Conservation (phyloP, 2,113 vertebrate species). For the Ceyx cyanopectus region DNA sequence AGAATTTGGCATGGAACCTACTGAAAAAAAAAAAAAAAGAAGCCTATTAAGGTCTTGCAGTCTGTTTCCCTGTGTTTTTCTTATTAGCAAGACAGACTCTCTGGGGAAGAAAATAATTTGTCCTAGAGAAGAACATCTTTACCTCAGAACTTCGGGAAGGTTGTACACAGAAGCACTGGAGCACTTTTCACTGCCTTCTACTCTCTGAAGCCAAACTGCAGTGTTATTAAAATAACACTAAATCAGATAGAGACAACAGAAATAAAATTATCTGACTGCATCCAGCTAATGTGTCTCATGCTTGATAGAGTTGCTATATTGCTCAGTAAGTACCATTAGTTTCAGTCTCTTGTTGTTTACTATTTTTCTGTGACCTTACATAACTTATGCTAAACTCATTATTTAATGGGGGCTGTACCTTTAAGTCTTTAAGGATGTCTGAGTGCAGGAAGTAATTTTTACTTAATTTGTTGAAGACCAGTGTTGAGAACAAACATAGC, state of each 20-base stretch:
- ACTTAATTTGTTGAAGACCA: not conserved
- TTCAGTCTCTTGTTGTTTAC: not conserved
- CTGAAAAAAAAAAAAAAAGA: not conserved
- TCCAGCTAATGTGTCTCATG: not conserved
- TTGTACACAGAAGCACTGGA: not conserved
- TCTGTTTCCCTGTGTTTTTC: conserved; percentile 35
- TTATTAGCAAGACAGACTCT: not conserved
- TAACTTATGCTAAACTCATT: not conserved
- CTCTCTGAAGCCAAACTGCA: not conserved
- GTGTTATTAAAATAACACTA: not conserved
- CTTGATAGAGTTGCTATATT: not conserved
- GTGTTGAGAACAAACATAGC: not conserved
- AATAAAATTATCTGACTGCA: not conserved
- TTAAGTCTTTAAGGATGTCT: not conserved
- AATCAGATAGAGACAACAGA: not conserved
- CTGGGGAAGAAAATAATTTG: conserved; percentile 15
- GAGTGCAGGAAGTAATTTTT: not conserved
- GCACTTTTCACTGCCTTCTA: conserved; percentile 16
- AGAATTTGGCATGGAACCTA: conserved; percentile 12
- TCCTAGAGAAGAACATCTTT: not conserved
- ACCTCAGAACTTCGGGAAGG: not conserved
- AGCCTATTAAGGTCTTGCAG: conserved; percentile 16
- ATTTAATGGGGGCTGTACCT: not conserved
- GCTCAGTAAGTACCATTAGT: not conserved
- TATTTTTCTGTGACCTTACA: not conserved